These are phyloP conservation scores for Stictonetta naevosa DNA, from an alignment of 2,113 vertebrate species.

Conservation along the genomic window DNA sequence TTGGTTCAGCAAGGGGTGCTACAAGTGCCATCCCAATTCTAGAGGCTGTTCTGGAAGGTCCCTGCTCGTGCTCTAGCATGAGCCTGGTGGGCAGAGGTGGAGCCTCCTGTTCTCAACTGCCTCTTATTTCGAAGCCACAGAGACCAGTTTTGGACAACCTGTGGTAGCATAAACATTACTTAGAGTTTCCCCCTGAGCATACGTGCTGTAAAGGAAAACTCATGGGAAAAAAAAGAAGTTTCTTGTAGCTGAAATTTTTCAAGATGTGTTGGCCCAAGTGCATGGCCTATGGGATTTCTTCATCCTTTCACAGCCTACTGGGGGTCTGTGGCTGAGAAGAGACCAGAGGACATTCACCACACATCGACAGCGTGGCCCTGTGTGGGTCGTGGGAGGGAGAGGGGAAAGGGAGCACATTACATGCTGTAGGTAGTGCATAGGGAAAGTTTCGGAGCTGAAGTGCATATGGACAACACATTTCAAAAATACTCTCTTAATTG, in stretches of 20 bases:
- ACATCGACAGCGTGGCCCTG: not conserved
- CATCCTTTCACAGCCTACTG: not conserved
- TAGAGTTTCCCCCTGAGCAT: not conserved
- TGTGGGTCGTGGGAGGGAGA: not conserved
- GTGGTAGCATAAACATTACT: not conserved
- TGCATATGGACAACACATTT: slow-evolving; percentile 29
- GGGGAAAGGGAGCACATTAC: not conserved
- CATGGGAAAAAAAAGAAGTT: not conserved
- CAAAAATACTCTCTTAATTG: slow-evolving; percentile 16
- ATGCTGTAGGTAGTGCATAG: not conserved
- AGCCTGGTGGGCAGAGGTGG: not conserved
- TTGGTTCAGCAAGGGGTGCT: not conserved
- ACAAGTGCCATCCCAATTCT: not conserved
- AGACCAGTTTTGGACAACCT: not conserved
- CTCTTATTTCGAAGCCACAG: not conserved
- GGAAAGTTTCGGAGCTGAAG: not conserved
- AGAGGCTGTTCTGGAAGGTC: not conserved
- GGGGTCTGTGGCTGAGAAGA: not conserved
- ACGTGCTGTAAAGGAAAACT: not conserved
- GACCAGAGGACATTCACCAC: not conserved
- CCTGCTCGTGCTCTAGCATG: not conserved
- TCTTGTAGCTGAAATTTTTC: not conserved
- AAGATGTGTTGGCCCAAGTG: not conserved
- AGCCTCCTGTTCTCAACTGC: not conserved
- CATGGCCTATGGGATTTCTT: not conserved